Percentiles rank a stretch among this genome's conserved stretches.
These are phyloP conservation scores for Lobophora halterata DNA, from an alignment of 2,888 invertebrate species.

Conservation along the genomic window DNA sequence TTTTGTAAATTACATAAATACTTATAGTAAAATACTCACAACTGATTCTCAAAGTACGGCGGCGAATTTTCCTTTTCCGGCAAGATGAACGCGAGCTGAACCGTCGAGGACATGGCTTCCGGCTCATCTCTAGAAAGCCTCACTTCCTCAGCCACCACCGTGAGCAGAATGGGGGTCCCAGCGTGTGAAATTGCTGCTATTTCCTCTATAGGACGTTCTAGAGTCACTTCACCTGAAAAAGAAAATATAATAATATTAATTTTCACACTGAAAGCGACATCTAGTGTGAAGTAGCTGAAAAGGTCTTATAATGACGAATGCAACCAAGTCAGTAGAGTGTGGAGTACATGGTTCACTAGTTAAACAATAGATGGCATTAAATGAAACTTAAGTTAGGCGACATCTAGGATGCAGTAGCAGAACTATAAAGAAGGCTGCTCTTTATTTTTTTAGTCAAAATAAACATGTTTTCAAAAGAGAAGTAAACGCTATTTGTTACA, in stretches of 20 bases:
- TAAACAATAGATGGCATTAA: too few relatives aligned
- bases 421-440: not conserved
- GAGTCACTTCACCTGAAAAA: constrained; percentile 67
- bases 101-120: constrained; percentile 89
- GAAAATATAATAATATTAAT: not conserved
- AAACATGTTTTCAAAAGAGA: too few relatives aligned
- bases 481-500: too few relatives aligned
- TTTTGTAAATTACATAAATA: not conserved
- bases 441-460: too few relatives aligned
- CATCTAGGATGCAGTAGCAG: not conserved
- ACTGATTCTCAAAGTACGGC: constrained; percentile 89
- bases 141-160: constrained; percentile 93
- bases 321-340: too few relatives aligned
- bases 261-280: not conserved
- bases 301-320: too few relatives aligned
- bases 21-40: constrained; percentile 73
- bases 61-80: constrained; percentile 89
- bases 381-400: too few relatives aligned
- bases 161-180: constrained; percentile 91
- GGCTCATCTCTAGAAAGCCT: constrained; percentile 86
- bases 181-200: constrained; percentile 89
- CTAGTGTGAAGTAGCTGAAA: too few relatives aligned
- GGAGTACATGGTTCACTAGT: too few relatives aligned
- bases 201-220: constrained; percentile 87
- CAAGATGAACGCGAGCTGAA: constrained; percentile 90